Base-by-base conservation (phyloP, 2,797 vertebrate species). In the Pristis pectinata region DNA sequence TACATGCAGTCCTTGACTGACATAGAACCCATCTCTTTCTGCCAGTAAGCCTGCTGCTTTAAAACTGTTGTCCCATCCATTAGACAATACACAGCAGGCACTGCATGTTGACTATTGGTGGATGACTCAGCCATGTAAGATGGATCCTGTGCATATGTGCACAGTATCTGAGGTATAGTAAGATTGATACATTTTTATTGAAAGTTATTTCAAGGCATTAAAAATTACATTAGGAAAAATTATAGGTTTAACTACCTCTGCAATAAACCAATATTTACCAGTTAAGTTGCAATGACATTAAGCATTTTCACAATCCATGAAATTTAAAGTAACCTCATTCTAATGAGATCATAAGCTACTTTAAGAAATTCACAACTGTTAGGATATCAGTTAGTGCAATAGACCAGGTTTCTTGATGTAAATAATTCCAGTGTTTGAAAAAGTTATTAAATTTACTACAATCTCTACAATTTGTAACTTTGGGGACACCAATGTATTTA, bases 131-230 rank as follows among this genome's bases (percentile, higher is more conserved):
- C 70, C 64, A 72, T 44, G 67, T 49, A 41, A 72, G 67, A 34
- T 72, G 64, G 41, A 74, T 74, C 67, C 67, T 53, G 70, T 94
- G 70, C 49, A 49, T 94, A 53, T 76, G 72, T 74, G 49, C 92
- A 76, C 70, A 91, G n/a, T 53, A 37, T 92, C 30, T 72, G 92
- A 94, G 70, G 92, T 94, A 94, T 94, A 53, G 70, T 34, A 94
- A 76, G 53, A 76, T 74, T 76, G 44, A 94, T 76, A 34, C 41
- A 49, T 49, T 93, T 74, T 72, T 93, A 72, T 74, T 15, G 67
- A 27, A 34, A 70, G 8, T 91, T 41, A 87, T 11, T 94, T 76
- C 64, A 76, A n/a, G 67, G 49, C 13, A 53, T 72, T 74, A n/a
- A 53, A 49, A 72, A 6, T 72, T 15, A 49, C 41, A 74, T 49